These are phyloP conservation scores for Leptopilina syphax DNA, from an alignment of 2,888 invertebrate genomes.

Conservation along the genomic window DNA sequence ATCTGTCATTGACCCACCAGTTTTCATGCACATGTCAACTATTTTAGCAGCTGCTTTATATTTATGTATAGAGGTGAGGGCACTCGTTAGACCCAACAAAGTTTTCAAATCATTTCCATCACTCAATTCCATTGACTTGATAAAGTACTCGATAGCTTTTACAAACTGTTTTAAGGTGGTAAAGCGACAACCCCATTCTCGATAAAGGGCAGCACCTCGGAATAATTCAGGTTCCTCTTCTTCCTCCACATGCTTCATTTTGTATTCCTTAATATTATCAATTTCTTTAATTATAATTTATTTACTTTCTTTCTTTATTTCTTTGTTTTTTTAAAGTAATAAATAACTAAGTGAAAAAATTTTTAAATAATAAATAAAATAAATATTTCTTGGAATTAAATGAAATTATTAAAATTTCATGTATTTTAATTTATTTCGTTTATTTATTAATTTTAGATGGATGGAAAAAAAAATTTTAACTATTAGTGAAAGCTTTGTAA, in stretches of 20 bases:
- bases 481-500: too few relatives aligned
- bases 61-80: slow-evolving; percentile 61
- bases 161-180: slow-evolving; percentile 55
- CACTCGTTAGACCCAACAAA: slow-evolving; percentile 63
- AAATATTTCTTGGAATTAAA: too few relatives aligned
- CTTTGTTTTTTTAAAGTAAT: too few relatives aligned
- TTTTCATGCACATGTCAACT: slow-evolving; percentile 63
- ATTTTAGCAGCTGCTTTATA: slow-evolving; percentile 62
- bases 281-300: neutral
- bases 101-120: slow-evolving; percentile 61
- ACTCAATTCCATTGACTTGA: slow-evolving; percentile 60
- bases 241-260: slow-evolving; percentile 32
- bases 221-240: slow-evolving; percentile 58
- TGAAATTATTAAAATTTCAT: too few relatives aligned
- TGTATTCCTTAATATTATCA: neutral
- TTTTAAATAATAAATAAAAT: too few relatives aligned
- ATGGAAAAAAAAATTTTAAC: too few relatives aligned
- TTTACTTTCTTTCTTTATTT: too few relatives aligned
- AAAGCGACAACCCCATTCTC: slow-evolving; percentile 69
- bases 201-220: slow-evolving; percentile 63
- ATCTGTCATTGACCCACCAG: slow-evolving; percentile 59
- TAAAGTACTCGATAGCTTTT: slow-evolving; percentile 63
- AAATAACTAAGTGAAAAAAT: too few relatives aligned
- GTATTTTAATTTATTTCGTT: too few relatives aligned
- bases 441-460: too few relatives aligned